Base-by-base conservation (phyloP, 2,888 invertebrate genomes). In the Toxonevra muliebris region DNA sequence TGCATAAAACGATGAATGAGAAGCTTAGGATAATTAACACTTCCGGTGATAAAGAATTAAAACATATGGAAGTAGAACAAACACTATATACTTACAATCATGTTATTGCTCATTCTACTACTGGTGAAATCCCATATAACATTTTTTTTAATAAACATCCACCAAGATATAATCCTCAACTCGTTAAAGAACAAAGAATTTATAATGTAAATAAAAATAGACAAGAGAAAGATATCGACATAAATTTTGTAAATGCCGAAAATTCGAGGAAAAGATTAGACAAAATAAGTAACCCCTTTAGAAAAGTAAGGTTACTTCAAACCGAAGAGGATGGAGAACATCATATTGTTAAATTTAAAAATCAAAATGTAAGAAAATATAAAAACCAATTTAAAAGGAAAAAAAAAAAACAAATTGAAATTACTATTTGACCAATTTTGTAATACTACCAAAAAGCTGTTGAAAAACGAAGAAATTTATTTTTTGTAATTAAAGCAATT, bases 1-100 rank as follows among this genome's bases (percentile, higher is more conserved):
- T 68, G 11, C 70, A 67, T 67, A 64, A 61, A 58, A 70, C 61
- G n/a, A 55, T 70, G 10, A 70, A 70, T 52, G 60, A 70, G 50
- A 68, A 70, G 57, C 17, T 68, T 58, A 57, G 8, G 43, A n/a
- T n/a, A n/a, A n/a, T n/a, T n/a, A n/a, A n/a, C n/a, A n/a, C n/a
- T n/a, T n/a, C n/a, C n/a, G n/a, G 58, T 45, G 45, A 67, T 42
- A 55, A 67, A 50, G 61, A 67, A 45, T 48, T 17, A 20, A 20
- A 57, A 57, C 42, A 54, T 17, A 19, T 19, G 17, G 41, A 53
- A 65, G 17, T 58, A 12, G 61, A 66, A 58, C 55, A 61, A 66
- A 20, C 19, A 50, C 17, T 58, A 43, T 67, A 20, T 62, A 62
- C 59, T 10, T 59, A 62, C 20, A 67, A 62, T 12, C 62, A 67